phyloP scores from a whole-genome alignment of 2,113 vertebrate genomes.

The Solea senegalensis region DNA sequence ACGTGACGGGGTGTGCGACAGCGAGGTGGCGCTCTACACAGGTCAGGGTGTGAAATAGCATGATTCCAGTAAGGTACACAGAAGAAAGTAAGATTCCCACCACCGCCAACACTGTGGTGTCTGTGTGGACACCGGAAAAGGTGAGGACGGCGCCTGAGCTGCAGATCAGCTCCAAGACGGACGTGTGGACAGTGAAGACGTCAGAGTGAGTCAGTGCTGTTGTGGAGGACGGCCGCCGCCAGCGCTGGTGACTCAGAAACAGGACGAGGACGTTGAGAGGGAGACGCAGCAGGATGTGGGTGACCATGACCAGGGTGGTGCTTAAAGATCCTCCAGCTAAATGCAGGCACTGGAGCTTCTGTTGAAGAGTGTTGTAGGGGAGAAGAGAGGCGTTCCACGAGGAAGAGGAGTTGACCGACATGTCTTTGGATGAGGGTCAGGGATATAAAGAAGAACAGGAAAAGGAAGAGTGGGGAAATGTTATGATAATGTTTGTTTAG shows the following conservation, averaged over 20 bases:
- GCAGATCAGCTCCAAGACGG: not conserved
- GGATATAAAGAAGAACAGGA: not conserved
- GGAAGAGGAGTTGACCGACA: not conserved
- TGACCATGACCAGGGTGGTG: not conserved
- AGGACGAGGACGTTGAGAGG: conserved; percentile 19
- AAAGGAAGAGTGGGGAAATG: not conserved
- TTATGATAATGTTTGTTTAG: too few relatives aligned
- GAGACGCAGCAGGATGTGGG: not conserved
- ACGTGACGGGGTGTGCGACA: conserved; percentile 34
- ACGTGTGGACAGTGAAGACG: conserved; percentile 13
- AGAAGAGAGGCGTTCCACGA: not conserved
- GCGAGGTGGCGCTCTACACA: conserved; percentile 44
- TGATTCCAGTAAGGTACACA: not conserved
- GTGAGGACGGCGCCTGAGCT: not conserved
- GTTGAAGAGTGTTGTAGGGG: too few relatives aligned
- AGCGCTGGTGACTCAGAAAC: conserved; percentile 1
- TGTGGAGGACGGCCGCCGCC: not conserved
- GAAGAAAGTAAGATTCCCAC: rapidly evolving
- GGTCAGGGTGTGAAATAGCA: conserved; percentile 22
- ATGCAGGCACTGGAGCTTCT: not conserved
- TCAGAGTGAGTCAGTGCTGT: conserved; percentile 3
- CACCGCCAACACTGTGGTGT: rapidly evolving
- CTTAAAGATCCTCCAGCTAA: not conserved
- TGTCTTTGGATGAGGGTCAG: not conserved
- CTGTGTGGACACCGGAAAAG: rapidly evolving